phyloP scores from a whole-genome alignment of 2,888 invertebrate genomes.

The Taphrorychus bicolor region DNA sequence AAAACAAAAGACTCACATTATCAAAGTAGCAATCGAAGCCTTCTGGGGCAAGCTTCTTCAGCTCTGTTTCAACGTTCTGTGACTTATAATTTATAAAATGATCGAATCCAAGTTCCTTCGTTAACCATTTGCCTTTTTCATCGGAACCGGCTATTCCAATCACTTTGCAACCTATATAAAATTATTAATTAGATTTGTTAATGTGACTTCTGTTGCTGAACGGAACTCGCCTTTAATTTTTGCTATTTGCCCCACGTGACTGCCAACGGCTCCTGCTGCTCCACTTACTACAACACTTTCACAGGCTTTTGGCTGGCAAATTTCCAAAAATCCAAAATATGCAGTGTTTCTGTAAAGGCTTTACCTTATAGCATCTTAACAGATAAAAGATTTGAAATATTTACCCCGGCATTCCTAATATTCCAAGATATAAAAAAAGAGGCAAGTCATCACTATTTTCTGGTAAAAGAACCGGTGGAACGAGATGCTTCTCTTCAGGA shows the following conservation, averaged over 20 bases:
- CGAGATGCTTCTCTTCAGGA: no score
- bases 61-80: constrained; percentile 61
- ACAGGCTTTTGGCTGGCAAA: constrained; percentile 73
- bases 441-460: constrained; percentile 67
- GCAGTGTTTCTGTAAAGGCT: constrained; percentile 14
- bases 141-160: constrained; percentile 78
- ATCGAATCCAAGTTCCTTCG: constrained; percentile 73
- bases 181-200: background rate
- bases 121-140: constrained; percentile 71
- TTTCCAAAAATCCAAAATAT: constrained; percentile 67
- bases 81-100: constrained; percentile 76
- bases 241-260: constrained; percentile 79
- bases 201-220: background rate
- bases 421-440: constrained; percentile 69
- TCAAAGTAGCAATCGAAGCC: constrained; percentile 81
- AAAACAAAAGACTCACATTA: constrained; percentile 68
- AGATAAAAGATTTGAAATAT: no score
- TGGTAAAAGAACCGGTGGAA: no score
- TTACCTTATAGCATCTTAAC: no score
- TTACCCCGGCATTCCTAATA: constrained; percentile 77
- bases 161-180: constrained; percentile 62
- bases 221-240: constrained; percentile 67
- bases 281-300: constrained; percentile 76
- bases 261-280: constrained; percentile 82
- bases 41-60: constrained; percentile 69